phyloP scores from a whole-genome alignment of 2,113 vertebrate species.

The Phasianus colchicus region DNA sequence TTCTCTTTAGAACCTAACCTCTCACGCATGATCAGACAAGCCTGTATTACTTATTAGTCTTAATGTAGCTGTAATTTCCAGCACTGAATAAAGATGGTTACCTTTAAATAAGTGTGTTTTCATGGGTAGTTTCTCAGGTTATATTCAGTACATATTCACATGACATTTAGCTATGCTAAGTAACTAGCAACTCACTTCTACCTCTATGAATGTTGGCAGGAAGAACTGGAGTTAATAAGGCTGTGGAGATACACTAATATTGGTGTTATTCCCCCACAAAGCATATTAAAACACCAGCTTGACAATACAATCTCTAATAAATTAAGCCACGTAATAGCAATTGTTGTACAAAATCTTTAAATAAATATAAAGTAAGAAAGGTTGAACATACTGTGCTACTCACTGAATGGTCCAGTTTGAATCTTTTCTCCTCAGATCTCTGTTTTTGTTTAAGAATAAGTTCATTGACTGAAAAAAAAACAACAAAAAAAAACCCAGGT shows the following conservation, averaged over 20 bases:
- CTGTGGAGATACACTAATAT: not conserved
- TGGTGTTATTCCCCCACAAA: not conserved
- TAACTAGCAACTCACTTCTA: not conserved
- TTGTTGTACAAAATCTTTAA: not conserved
- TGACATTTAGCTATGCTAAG: not conserved
- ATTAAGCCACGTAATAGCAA: not conserved
- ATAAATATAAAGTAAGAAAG: conserved; percentile 74
- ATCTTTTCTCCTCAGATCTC: conserved; percentile 94
- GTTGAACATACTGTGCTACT: conserved; percentile 89
- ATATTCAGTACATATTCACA: not conserved
- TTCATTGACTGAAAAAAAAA: conserved; percentile 88
- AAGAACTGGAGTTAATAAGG: not conserved
- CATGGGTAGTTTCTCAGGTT: not conserved
- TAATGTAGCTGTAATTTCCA: not conserved
- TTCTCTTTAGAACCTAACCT: not conserved
- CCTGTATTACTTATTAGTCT: not conserved
- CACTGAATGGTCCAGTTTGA: conserved; percentile 98
- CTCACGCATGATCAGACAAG: not conserved
- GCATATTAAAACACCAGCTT: not conserved
- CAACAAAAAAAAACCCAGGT: not conserved
- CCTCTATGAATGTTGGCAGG: not conserved
- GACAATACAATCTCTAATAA: not conserved
- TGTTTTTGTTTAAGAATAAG: conserved; percentile 99
- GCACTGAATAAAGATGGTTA: not conserved
- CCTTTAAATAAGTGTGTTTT: conserved; percentile 2